phyloP scores from a whole-genome alignment of 2,797 vertebrate genomes.

The Pseudochirops corinnae region DNA sequence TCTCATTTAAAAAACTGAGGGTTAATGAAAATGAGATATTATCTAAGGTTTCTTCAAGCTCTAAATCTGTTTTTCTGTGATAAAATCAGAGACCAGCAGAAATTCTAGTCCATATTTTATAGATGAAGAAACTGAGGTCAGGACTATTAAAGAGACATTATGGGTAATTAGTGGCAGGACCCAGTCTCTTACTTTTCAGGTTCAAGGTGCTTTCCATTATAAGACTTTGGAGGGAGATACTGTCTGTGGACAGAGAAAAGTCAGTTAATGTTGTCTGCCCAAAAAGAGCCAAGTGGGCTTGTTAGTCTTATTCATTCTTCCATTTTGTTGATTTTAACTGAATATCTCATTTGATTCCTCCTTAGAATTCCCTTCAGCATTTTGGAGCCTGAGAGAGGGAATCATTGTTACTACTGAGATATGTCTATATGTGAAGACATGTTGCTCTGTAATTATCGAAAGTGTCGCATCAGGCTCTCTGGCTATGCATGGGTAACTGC shows the following conservation, averaged over 20 bases:
- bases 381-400: background rate
- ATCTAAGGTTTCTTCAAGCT: background rate
- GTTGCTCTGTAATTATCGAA: conserved; percentile 92
- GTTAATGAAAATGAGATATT: background rate
- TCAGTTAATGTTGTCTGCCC: background rate
- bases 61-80: background rate
- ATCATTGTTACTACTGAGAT: background rate
- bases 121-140: background rate
- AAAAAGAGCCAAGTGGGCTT: background rate
- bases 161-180: background rate
- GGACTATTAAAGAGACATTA: background rate
- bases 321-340: conserved; percentile 3
- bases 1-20: too few relatives aligned
- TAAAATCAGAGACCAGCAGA: background rate
- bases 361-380: conserved; percentile 36
- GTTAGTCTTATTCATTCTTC: background rate
- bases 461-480: conserved; percentile 89
- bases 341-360: conserved; percentile 13
- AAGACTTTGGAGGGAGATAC: background rate
- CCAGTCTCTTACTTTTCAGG: background rate
- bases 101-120: background rate
- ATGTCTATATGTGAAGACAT: conserved; percentile 89
- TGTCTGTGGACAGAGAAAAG: background rate
- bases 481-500: conserved; percentile 94
- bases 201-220: background rate